Percentiles rank a stretch among this genome's conserved stretches.
phyloP scores from a whole-genome alignment of 2,888 invertebrate species.

The Plebejus melissa region DNA sequence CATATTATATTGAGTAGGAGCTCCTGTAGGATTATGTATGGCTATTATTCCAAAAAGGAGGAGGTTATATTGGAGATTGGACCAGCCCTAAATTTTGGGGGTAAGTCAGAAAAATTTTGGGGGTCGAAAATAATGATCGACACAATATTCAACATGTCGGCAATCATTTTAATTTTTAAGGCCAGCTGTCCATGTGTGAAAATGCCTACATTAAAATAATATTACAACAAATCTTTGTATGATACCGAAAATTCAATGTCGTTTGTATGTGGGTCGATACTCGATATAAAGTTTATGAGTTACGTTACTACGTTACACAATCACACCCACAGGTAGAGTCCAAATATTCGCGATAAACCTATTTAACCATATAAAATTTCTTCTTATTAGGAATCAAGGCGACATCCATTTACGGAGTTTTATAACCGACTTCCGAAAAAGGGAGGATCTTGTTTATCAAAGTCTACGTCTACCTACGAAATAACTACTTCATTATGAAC shows the following conservation, averaged over 20 bases:
- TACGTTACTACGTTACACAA: constrained; percentile 10
- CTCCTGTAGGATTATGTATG: too few relatives aligned
- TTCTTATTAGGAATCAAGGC: background rate
- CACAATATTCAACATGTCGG: background rate
- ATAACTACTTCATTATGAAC: too few relatives aligned
- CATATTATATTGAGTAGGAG: too few relatives aligned
- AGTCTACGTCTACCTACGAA: background rate
- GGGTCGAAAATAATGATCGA: too few relatives aligned
- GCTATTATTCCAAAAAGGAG: too few relatives aligned
- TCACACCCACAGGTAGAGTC: background rate
- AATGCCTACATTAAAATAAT: background rate
- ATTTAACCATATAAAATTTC: constrained; percentile 3
- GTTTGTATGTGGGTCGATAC: constrained; percentile 4
- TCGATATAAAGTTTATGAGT: constrained; percentile 10
- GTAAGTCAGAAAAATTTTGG: too few relatives aligned
- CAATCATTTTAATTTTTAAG: background rate
- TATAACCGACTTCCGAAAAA: background rate
- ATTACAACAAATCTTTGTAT: background rate
- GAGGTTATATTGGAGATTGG: too few relatives aligned
- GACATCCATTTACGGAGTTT: background rate
- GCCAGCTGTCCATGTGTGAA: background rate
- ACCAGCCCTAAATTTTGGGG: too few relatives aligned
- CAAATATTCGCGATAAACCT: background rate
- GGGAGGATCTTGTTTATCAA: background rate
- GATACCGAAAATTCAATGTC: constrained; percentile 16